Conservation (phyloP, 2,797 vertebrate species). For the Alfaro cultratus region DNA sequence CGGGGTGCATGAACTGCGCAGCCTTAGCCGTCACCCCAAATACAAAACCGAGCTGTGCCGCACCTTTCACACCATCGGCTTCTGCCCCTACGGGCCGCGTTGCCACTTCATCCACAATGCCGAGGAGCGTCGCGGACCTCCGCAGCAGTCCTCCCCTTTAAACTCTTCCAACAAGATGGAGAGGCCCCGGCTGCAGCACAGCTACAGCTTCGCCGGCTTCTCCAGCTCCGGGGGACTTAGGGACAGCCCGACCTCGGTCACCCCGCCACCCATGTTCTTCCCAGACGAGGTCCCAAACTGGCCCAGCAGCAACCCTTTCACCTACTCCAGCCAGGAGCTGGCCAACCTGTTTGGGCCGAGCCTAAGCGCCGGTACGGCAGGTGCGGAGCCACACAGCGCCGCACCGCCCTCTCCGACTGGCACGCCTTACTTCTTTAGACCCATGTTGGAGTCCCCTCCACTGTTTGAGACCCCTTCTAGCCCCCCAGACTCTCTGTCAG, state of each 20-base stretch:
- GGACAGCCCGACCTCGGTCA: conserved; percentile 96
- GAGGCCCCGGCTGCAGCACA: conserved; percentile 94
- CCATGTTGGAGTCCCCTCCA: conserved; percentile 93
- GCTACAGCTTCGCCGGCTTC: conserved; percentile 97
- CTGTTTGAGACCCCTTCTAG: conserved; percentile 93
- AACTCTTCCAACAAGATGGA: conserved; percentile 83
- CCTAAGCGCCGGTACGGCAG: conserved; percentile 81
- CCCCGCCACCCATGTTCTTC: conserved; percentile 94
- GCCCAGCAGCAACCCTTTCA: conserved; percentile 94
- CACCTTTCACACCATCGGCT: conserved; percentile 97
- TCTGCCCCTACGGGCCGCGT: conserved; percentile 92
- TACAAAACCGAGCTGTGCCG: conserved; percentile 96
- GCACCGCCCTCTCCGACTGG: conserved; percentile 82
- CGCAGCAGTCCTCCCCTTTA: conserved; percentile 75
- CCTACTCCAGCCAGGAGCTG: conserved; percentile 99
- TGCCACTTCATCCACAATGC: conserved; percentile 96
- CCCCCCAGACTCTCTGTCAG: conserved; percentile 95
- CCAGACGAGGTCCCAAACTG: conserved; percentile 91
- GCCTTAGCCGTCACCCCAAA: conserved; percentile 91
- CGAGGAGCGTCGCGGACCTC: conserved; percentile 89
- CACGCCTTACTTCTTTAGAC: conserved; percentile 90
- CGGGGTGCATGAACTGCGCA: conserved; percentile 91
- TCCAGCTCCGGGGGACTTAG: conserved; percentile 88
- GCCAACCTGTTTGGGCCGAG: conserved; percentile 92
- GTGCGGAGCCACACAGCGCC: conserved; percentile 78